These are phyloP conservation scores for Otolemur crassicaudatus DNA, from an alignment of 2,797 vertebrate genomes.

Conservation along the genomic window DNA sequence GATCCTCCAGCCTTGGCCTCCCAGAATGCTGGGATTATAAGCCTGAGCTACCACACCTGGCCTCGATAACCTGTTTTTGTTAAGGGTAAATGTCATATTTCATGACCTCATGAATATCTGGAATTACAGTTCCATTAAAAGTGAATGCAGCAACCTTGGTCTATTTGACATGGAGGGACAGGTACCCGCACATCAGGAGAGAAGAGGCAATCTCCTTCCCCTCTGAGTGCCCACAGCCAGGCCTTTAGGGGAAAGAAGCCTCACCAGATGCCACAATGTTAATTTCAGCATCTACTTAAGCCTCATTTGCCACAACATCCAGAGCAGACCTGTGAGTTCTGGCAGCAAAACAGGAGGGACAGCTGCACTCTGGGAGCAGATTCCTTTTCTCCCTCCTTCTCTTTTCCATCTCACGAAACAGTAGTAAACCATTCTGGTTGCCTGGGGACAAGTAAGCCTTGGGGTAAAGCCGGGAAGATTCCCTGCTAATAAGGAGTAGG, in stretches of 20 bases:
- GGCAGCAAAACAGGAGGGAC: neutral
- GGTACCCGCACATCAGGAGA: neutral
- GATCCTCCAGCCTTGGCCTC: too few species aligned
- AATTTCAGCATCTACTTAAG: rapidly evolving
- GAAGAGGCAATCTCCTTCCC: neutral
- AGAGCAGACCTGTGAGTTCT: neutral
- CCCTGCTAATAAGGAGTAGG: neutral
- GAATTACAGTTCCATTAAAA: neutral
- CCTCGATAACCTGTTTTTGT: neutral
- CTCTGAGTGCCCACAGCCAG: neutral
- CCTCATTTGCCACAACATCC: neutral
- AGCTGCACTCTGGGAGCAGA: neutral
- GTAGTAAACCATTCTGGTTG: neutral
- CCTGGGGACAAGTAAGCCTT: neutral
- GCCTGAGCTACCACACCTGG: too few species aligned
- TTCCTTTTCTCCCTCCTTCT: neutral
- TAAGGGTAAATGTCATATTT: neutral
- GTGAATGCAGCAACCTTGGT: neutral
- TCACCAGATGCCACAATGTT: too few species aligned
- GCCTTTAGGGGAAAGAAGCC: neutral
- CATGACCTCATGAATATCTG: neutral
- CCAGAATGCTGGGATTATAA: too few species aligned
- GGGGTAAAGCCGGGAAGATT: neutral
- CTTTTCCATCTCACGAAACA: neutral
- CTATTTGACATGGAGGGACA: neutral